A percentile compares a stretch with the other conserved stretches of the same genome.
These are phyloP conservation scores for Uloborus diversus DNA, from an alignment of 1,140 invertebrate genomes.

Conservation along the genomic window DNA sequence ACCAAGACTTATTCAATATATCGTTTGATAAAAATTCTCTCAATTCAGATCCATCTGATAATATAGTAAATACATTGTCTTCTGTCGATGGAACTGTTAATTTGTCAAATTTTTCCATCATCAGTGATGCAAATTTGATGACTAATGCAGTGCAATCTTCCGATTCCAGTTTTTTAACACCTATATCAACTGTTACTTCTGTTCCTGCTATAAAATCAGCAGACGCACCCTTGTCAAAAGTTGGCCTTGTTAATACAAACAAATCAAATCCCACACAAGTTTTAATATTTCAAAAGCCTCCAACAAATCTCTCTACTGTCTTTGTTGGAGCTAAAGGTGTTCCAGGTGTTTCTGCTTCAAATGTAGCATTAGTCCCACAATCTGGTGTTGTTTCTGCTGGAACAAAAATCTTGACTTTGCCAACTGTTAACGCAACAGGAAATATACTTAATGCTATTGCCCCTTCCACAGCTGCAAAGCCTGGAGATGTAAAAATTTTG, in stretches of 20 bases:
- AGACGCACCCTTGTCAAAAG: neutral
- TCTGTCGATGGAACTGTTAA: neutral
- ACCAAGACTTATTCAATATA: conserved; percentile 18
- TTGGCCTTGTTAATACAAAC: conserved; percentile 1
- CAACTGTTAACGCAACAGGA: conserved; percentile 22
- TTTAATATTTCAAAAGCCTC: conserved; percentile 30
- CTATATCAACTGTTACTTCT: too few species aligned
- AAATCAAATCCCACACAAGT: conserved; percentile 13
- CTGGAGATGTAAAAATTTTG: conserved; percentile 37
- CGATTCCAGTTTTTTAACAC: conserved; percentile 12
- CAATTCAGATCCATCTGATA: conserved; percentile 17
- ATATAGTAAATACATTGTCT: conserved; percentile 10
- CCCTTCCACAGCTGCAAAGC: neutral
- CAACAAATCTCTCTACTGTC: neutral
- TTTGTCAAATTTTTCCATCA: neutral
- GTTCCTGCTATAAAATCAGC: neutral
- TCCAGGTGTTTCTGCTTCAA: conserved; percentile 7
- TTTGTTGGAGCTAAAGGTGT: conserved; percentile 21
- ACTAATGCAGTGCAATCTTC: conserved; percentile 6
- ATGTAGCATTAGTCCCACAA: conserved; percentile 28
- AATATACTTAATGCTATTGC: conserved; percentile 12
- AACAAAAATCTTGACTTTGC: conserved; percentile 31
- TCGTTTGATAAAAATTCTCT: conserved; percentile 26
- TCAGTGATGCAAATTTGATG: conserved; percentile 11
- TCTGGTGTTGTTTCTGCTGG: conserved; percentile 12